These are phyloP conservation scores for Drosophila algonquin DNA, from an alignment of 2,888 invertebrate genomes.

Conservation along the genomic window DNA sequence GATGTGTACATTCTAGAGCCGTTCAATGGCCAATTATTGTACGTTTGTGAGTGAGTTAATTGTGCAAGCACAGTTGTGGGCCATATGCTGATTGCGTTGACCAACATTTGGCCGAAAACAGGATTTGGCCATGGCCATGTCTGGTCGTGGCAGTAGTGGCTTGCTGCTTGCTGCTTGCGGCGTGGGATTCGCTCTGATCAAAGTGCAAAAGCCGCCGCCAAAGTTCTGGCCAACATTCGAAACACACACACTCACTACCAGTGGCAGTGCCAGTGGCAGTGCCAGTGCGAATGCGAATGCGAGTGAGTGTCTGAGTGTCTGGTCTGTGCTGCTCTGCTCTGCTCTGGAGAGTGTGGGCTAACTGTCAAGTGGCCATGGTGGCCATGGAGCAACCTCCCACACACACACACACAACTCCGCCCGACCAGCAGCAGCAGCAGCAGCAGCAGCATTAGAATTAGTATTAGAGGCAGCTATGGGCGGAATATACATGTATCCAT, in stretches of 20 bases:
- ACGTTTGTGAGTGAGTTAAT: slow-evolving; percentile 26
- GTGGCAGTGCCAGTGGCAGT: too few relatives aligned
- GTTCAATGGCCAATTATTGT: slow-evolving; percentile 14
- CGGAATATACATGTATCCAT: neutral
- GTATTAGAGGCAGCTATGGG: slow-evolving; percentile 1
- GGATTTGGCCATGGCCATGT: slow-evolving; percentile 49
- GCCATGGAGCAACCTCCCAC: slow-evolving; percentile 46
- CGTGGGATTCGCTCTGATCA: slow-evolving; percentile 40
- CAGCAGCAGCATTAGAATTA: neutral
- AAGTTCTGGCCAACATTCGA: slow-evolving; percentile 51
- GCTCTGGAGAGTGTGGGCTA: slow-evolving; percentile 50
- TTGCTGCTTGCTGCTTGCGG: slow-evolving; percentile 23
- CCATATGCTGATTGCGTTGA: slow-evolving; percentile 28
- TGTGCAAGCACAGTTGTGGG: slow-evolving; percentile 24
- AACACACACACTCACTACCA: slow-evolving; percentile 27
- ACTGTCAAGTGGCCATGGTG: slow-evolving; percentile 51
- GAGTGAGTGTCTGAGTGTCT: slow-evolving; percentile 1
- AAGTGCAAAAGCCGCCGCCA: slow-evolving; percentile 51
- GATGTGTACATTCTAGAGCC: neutral
- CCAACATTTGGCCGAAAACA: slow-evolving; percentile 10
- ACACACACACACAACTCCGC: slow-evolving; percentile 23
- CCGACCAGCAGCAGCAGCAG: slow-evolving; percentile 11
- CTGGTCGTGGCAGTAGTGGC: slow-evolving; percentile 30
- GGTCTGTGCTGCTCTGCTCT: slow-evolving; percentile 29
- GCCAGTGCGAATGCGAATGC: slow-evolving; percentile 20